phyloP scores from a whole-genome alignment of 2,113 vertebrate species.

The Aspiorhynchus laticeps region DNA sequence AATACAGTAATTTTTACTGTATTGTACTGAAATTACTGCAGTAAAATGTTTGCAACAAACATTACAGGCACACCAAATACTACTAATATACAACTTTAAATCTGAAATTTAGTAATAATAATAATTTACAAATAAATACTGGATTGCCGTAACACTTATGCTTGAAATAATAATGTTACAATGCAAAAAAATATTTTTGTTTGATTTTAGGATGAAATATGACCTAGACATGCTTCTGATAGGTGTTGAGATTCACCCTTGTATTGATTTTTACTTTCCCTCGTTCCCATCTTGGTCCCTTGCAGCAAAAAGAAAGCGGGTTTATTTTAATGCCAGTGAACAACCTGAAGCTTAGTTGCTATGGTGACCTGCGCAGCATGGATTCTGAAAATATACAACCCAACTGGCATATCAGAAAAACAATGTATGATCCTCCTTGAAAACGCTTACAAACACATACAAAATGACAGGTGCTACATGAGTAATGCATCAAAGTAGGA shows the following conservation, averaged over 20 bases:
- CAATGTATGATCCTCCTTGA: background rate
- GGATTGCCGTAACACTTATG: background rate
- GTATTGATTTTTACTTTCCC: background rate
- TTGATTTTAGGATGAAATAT: background rate
- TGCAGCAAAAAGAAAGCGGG: background rate
- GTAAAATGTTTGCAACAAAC: background rate
- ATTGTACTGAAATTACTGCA: background rate
- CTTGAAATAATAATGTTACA: too few species aligned
- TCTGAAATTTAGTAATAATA: background rate
- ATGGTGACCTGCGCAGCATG: slow-evolving; percentile 4
- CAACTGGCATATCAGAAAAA: background rate
- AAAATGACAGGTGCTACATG: background rate
- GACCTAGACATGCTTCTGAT: background rate
- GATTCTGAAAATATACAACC: background rate
- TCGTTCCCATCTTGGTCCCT: background rate
- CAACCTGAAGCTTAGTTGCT: slow-evolving; percentile 19
- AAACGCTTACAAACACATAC: background rate
- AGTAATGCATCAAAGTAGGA: background rate
- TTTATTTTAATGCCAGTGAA: background rate
- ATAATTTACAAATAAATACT: background rate
- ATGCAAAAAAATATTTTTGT: background rate
- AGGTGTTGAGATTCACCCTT: background rate
- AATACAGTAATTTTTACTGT: background rate
- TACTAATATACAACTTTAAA: background rate
- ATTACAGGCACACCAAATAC: background rate